phyloP scores from a whole-genome alignment of 1,140 invertebrate species.

The Papilio machaon region DNA sequence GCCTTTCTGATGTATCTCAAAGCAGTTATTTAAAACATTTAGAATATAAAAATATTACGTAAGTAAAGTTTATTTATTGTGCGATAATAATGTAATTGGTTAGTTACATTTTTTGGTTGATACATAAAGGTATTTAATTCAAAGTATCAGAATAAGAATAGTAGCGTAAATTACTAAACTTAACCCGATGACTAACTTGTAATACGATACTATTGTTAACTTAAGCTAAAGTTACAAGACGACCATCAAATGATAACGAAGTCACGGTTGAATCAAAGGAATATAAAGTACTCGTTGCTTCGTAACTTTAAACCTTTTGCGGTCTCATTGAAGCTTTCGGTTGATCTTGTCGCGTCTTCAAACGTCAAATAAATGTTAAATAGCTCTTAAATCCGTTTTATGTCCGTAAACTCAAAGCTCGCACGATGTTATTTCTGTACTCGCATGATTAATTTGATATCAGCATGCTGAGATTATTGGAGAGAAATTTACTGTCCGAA shows the following conservation, averaged over 20 bases:
- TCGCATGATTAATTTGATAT: conserved; percentile 28
- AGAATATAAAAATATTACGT: too few species aligned
- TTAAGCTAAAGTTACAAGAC: conserved; percentile 15
- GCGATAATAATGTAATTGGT: too few species aligned
- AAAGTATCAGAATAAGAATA: neutral
- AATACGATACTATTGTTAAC: neutral
- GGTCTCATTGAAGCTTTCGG: neutral
- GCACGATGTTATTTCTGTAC: conserved; percentile 24
- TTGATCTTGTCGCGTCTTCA: neutral
- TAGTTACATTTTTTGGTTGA: neutral
- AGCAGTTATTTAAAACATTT: too few species aligned
- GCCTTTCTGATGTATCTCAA: too few species aligned
- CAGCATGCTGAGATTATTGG: neutral
- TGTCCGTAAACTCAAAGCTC: conserved; percentile 19
- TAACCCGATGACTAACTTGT: neutral
- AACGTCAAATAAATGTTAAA: conserved; percentile 54
- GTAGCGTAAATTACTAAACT: neutral
- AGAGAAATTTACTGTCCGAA: neutral
- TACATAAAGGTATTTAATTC: neutral
- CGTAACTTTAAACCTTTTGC: conserved; percentile 22
- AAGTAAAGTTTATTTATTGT: too few species aligned
- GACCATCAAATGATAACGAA: conserved; percentile 1
- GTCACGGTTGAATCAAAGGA: conserved; percentile 17
- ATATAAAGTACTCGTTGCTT: conserved; percentile 22
- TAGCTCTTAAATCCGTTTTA: conserved; percentile 48